A percentile compares a stretch with the other conserved stretches of the same genome.
These are phyloP conservation scores for Tamias sibiricus DNA, from an alignment of 2,113 vertebrate genomes.

Conservation along the genomic window DNA sequence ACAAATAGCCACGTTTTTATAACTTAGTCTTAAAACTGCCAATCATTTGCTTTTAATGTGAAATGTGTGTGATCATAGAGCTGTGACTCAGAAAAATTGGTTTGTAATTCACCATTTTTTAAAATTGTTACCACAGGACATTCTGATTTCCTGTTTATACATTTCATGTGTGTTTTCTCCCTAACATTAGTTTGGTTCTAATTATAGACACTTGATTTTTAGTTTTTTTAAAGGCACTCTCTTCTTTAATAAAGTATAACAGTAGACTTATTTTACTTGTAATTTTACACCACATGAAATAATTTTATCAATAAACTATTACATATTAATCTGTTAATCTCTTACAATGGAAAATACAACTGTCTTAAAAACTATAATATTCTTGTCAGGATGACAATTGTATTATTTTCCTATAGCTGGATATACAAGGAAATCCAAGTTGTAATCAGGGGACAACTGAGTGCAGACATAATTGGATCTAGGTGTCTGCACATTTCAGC, in stretches of 20 bases:
- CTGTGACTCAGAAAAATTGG: background rate
- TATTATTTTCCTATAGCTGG: background rate
- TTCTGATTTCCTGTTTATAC: background rate
- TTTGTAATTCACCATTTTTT: slow-evolving; percentile 13
- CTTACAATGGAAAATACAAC: background rate
- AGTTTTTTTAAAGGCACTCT: background rate
- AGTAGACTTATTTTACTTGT: background rate
- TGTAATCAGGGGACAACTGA: background rate
- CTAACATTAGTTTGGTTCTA: background rate
- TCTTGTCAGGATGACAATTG: background rate
- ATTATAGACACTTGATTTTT: background rate
- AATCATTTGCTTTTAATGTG: background rate
- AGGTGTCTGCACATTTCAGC: background rate
- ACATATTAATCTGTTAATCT: background rate
- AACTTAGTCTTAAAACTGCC: background rate
- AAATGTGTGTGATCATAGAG: background rate
- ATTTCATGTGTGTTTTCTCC: background rate
- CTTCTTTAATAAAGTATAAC: background rate
- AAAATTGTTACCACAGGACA: background rate
- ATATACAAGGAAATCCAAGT: background rate
- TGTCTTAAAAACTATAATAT: background rate
- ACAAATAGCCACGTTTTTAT: background rate
- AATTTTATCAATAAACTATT: background rate
- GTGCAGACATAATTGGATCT: background rate
- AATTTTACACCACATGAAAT: background rate